Conservation (phyloP, 1,140 invertebrate genomes). For the Microplitis mediator region DNA sequence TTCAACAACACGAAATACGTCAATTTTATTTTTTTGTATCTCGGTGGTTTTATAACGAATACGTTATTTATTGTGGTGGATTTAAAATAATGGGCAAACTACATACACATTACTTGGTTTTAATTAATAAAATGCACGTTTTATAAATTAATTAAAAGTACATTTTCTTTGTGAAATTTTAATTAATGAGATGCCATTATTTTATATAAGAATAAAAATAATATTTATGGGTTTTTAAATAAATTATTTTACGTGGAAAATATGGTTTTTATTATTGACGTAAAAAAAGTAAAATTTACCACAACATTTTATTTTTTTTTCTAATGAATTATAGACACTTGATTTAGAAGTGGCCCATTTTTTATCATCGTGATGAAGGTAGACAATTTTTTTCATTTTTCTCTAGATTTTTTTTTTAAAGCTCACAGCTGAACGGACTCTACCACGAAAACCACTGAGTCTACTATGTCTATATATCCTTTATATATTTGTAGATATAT, state of each 20-base stretch:
- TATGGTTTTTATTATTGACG: no score
- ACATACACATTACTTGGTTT: not conserved
- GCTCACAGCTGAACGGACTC: not conserved
- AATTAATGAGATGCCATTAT: no score
- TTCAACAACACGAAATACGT: no score
- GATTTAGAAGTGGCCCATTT: not conserved
- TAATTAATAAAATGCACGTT: not conserved
- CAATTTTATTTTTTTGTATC: no score
- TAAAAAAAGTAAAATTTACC: not conserved
- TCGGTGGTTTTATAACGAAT: no score
- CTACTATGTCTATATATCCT: not conserved
- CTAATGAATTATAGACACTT: not conserved
- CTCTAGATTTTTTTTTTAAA: not conserved
- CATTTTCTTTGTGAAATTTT: no score
- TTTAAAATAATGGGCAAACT: not conserved
- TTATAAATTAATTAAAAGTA: no score
- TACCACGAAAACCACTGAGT: conserved; percentile 10
- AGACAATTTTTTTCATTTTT: not conserved
- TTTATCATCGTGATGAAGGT: not conserved
- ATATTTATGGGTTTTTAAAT: no score
- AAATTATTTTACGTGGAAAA: no score
- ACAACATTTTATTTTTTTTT: not conserved
- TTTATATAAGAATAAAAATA: no score
- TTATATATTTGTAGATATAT: no score
- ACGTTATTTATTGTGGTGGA: not conserved